phyloP scores from a whole-genome alignment of 1,140 invertebrate species.

The Littorina saxatilis region DNA sequence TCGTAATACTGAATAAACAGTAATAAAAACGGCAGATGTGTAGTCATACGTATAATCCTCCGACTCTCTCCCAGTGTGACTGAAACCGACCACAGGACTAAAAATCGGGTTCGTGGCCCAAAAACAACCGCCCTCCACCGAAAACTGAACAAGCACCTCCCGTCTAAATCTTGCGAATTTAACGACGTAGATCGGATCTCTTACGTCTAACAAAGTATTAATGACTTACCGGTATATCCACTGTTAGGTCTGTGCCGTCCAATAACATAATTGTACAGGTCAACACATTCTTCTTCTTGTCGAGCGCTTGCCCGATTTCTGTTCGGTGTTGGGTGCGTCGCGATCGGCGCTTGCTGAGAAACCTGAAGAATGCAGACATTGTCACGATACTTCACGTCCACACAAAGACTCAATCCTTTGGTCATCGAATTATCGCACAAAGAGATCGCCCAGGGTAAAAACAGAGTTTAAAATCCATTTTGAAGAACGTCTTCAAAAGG shows the following conservation, averaged over 20 bases:
- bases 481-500: neutral
- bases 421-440: conserved; percentile 7
- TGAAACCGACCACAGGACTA: neutral
- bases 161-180: no score
- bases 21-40: neutral
- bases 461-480: conserved; percentile 33
- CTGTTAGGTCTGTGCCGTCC: conserved; percentile 71
- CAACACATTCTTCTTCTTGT: conserved; percentile 70
- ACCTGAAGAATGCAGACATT: conserved; percentile 71
- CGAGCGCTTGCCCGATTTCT: conserved; percentile 40
- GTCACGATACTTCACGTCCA: neutral
- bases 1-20: neutral
- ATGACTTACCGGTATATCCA: conserved; percentile 70
- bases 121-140: neutral
- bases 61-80: no score
- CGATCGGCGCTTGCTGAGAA: conserved; percentile 71
- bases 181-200: no score
- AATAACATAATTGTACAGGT: conserved; percentile 70
- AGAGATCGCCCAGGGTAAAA: conserved; percentile 9
- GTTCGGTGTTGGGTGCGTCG: conserved; percentile 57
- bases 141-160: neutral
- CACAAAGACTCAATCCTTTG: neutral
- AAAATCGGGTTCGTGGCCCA: neutral
- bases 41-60: neutral
- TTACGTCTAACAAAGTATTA: no score